Evolutionary conservation across 2,113 vertebrate genomes (phyloP).

Genomic region (Athene cunicularia): DNA sequence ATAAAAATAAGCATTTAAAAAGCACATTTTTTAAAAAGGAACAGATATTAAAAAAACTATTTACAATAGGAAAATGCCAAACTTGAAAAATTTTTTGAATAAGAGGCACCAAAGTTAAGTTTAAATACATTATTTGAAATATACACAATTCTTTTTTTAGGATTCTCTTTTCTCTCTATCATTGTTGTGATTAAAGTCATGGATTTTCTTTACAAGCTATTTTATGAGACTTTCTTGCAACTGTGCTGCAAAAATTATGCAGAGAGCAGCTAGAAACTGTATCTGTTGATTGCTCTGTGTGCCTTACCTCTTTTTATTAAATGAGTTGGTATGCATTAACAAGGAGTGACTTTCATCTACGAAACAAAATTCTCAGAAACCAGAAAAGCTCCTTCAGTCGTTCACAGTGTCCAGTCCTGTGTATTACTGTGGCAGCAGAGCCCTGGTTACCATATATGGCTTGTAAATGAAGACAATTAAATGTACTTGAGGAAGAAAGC

Average conservation of each 20-base stretch:
- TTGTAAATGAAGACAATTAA: not conserved
- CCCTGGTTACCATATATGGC: not conserved
- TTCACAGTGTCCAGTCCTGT: not conserved
- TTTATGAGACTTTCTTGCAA: not conserved
- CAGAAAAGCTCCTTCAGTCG: not conserved
- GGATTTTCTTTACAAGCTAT: not conserved
- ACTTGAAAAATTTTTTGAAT: slow-evolving; percentile 13
- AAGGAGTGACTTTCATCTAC: slow-evolving; percentile 35
- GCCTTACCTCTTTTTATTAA: not conserved
- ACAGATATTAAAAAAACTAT: slow-evolving; percentile 75
- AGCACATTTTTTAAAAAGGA: slow-evolving; percentile 67
- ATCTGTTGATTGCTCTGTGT: not conserved
- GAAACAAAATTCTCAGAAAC: not conserved
- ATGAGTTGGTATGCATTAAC: not conserved
- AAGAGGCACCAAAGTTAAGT: slow-evolving; percentile 49
- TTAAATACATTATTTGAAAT: slow-evolving; percentile 77
- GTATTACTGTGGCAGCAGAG: not conserved
- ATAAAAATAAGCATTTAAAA: slow-evolving; percentile 84
- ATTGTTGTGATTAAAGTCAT: not conserved
- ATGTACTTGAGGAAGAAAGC: not conserved
- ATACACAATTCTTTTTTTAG: slow-evolving; percentile 13
- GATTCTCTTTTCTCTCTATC: not conserved
- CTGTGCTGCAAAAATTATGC: not conserved
- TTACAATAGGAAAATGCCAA: slow-evolving; percentile 77
- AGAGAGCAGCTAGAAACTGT: not conserved